phyloP scores from a whole-genome alignment of 2,113 vertebrate genomes.

The Pachycephala philippinensis region DNA sequence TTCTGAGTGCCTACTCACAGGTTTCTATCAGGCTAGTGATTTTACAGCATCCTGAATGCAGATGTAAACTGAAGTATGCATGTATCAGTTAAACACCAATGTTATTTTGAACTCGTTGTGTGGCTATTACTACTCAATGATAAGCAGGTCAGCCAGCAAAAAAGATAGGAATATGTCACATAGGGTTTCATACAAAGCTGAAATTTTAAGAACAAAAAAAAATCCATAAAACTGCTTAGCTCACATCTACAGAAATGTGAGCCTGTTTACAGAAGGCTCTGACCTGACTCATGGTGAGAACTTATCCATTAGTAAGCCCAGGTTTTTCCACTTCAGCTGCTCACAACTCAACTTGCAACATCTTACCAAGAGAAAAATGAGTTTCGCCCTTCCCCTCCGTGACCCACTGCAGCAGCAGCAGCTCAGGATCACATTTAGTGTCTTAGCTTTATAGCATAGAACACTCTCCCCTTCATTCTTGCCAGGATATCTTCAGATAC shows the following conservation, averaged over 20 bases:
- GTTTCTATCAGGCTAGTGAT: neutral
- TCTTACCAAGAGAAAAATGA: neutral
- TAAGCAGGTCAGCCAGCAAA: neutral
- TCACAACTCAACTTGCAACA: neutral
- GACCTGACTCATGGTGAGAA: neutral
- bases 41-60: neutral
- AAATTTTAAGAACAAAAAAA: neutral
- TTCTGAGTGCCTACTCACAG: neutral
- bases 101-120: neutral
- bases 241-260: neutral
- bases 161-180: neutral
- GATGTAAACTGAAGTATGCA: neutral
- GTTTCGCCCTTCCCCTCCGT: neutral
- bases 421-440: neutral
- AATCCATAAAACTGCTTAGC: neutral
- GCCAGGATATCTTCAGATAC: neutral
- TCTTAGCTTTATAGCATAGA: neutral
- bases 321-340: neutral
- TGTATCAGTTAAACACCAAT: neutral
- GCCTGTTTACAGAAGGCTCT: neutral
- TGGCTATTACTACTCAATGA: neutral
- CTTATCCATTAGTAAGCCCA: neutral
- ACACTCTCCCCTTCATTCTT: neutral
- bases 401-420: neutral
- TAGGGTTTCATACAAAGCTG: neutral